Conservation (phyloP, 1,140 invertebrate species). For the Trichonephila inaurata region DNA sequence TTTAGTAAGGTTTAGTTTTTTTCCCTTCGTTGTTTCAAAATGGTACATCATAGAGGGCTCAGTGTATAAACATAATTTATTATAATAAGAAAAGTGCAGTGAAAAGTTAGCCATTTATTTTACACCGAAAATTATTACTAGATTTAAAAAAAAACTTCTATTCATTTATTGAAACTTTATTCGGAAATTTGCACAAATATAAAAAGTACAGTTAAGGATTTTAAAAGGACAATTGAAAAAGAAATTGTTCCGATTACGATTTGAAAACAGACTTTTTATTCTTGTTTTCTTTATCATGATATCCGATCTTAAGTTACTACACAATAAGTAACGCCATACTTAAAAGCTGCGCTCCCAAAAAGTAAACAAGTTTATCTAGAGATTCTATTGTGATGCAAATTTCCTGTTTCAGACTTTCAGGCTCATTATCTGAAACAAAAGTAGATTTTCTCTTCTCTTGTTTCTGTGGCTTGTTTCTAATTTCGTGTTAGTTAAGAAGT, state of each 20-base stretch:
- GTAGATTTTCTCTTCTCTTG: slow-evolving; percentile 75
- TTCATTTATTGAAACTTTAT: neutral
- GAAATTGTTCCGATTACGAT: slow-evolving; percentile 40
- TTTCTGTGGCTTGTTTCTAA: slow-evolving; percentile 75
- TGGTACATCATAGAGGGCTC: neutral
- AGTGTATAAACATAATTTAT: neutral
- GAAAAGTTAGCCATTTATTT: neutral
- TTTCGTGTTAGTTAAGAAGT: slow-evolving; percentile 72
- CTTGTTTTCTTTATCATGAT: slow-evolving; percentile 58
- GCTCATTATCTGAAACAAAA: slow-evolving; percentile 76
- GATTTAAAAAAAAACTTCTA: neutral
- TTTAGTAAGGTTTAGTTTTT: neutral
- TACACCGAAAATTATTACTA: neutral
- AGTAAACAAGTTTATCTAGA: slow-evolving; percentile 75
- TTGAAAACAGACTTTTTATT: slow-evolving; percentile 43
- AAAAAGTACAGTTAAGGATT: slow-evolving; percentile 19
- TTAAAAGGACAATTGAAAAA: slow-evolving; percentile 30
- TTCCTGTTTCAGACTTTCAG: slow-evolving; percentile 68
- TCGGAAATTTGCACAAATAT: neutral
- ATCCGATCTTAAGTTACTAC: slow-evolving; percentile 58
- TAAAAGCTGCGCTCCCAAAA: slow-evolving; percentile 69
- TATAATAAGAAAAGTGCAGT: neutral
- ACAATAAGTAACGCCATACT: slow-evolving; percentile 58
- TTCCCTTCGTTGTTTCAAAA: neutral
- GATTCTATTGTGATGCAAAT: slow-evolving; percentile 75